phyloP scores from a whole-genome alignment of 37 sponge, comb jelly and placozoan genomes.

The Aplysina aerophoba region DNA sequence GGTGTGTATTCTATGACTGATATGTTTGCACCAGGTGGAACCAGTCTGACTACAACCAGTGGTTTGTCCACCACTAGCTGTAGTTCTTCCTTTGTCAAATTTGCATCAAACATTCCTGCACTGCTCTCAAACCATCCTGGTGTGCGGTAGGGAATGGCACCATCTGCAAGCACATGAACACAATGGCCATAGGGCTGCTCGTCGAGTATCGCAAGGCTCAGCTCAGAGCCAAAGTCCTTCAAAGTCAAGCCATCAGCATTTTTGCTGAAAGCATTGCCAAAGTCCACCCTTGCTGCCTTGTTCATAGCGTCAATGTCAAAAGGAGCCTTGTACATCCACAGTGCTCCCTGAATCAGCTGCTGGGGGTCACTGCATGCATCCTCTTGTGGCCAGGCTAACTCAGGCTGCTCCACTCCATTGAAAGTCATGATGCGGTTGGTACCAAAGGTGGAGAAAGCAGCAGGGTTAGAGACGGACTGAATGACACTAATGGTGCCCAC shows the following conservation, averaged over 20 bases:
- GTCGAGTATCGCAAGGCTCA: neutral
- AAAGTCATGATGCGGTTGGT: slow-evolving; percentile 17
- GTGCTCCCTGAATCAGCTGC: neutral
- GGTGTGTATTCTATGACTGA: too few species aligned
- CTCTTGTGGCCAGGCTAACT: neutral
- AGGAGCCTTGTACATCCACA: slow-evolving; percentile 29
- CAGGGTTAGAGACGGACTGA: neutral
- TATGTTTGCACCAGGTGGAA: too few species aligned
- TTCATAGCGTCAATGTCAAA: slow-evolving; percentile 1
- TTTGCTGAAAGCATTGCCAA: neutral
- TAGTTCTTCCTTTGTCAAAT: too few species aligned
- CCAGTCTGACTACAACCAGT: too few species aligned
- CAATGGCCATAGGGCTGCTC: too few species aligned
- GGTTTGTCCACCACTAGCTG: too few species aligned
- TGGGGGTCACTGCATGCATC: neutral
- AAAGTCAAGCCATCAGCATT: neutral
- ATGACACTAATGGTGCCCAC: slow-evolving; percentile 29
- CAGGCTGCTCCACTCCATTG: slow-evolving; percentile 22
- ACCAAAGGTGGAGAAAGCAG: neutral
- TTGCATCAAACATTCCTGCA: too few species aligned
- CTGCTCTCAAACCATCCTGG: too few species aligned
- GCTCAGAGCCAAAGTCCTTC: neutral
- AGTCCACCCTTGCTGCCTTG: neutral
- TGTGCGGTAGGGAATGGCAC: too few species aligned
- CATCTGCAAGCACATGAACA: too few species aligned